Evolutionary conservation across 2,888 invertebrate species (phyloP).

Genomic region (Nysson spinosus): DNA sequence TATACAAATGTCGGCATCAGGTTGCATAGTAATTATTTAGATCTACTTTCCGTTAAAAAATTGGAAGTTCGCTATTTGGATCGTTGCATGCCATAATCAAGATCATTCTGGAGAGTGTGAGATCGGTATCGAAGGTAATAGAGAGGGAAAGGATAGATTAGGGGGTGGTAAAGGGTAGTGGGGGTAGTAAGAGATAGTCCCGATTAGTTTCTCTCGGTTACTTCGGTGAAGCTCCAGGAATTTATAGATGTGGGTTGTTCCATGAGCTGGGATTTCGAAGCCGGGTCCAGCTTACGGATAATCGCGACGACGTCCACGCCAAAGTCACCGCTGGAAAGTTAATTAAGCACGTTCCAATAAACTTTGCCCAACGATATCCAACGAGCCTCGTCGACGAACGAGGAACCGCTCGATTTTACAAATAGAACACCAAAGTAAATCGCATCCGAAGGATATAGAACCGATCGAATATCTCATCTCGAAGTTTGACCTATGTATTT

Average conservation of each 20-base stretch:
- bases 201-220: slow-evolving; percentile 40
- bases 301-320: slow-evolving; percentile 43
- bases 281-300: slow-evolving; percentile 47
- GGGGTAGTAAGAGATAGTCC: background rate
- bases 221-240: slow-evolving; percentile 26
- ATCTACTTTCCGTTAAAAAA: too few relatives aligned
- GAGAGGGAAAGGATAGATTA: background rate
- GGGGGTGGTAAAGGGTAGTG: too few relatives aligned
- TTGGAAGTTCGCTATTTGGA: too few relatives aligned
- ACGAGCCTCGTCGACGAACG: slow-evolving; percentile 27
- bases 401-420: slow-evolving; percentile 19
- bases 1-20: too few relatives aligned
- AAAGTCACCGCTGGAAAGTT: slow-evolving; percentile 53
- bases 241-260: slow-evolving; percentile 31
- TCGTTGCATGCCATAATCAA: too few relatives aligned
- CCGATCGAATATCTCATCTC: background rate
- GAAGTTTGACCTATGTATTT: too few relatives aligned
- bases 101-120: background rate
- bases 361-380: slow-evolving; percentile 37
- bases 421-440: background rate
- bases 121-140: slow-evolving; percentile 6
- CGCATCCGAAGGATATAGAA: background rate
- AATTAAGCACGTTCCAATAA: slow-evolving; percentile 61
- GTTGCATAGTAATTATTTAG: too few relatives aligned
- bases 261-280: slow-evolving; percentile 33